Percentiles rank a stretch among this genome's conserved stretches.
These are phyloP conservation scores for Lithophane semibrunnea DNA, from an alignment of 2,888 invertebrate genomes.

Conservation along the genomic window DNA sequence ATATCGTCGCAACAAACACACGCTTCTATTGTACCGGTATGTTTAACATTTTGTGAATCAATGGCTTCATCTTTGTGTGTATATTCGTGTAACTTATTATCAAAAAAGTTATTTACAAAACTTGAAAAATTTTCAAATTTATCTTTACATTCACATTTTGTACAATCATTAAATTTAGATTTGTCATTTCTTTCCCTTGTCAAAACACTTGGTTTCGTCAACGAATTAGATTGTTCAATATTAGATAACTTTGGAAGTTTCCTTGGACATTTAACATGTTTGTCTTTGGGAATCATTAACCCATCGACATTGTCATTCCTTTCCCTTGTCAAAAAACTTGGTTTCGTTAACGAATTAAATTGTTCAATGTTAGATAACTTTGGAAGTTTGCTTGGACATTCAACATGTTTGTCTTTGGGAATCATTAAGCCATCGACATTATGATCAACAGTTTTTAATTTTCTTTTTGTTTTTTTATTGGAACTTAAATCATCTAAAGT, in stretches of 20 bases:
- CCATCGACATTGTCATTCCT: constrained; percentile 15
- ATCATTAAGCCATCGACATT: constrained; percentile 3
- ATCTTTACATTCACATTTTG: constrained; percentile 62
- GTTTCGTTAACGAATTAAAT: constrained; percentile 19
- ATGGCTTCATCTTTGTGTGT: constrained; percentile 64
- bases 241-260: constrained; percentile 25
- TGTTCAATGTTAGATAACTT: constrained; percentile 21
- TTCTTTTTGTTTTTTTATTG: constrained; percentile 41
- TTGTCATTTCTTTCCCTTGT: constrained; percentile 15
- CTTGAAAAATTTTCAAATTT: constrained; percentile 68
- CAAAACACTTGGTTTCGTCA: constrained; percentile 17
- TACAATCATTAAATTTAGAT: constrained; percentile 17
- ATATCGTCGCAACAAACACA: constrained; percentile 78
- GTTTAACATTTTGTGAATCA: constrained; percentile 67
- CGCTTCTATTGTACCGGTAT: constrained; percentile 54
- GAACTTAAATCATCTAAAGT: constrained; percentile 75
- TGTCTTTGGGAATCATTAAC: constrained; percentile 16
- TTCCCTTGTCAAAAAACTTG: constrained; percentile 5
- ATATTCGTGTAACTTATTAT: constrained; percentile 50
- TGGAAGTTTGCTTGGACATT: constrained; percentile 17
- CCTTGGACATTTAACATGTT: constrained; percentile 11
- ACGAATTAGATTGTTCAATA: constrained; percentile 17
- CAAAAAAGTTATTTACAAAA: constrained; percentile 53
- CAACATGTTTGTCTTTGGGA: constrained; percentile 23
- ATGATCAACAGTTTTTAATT: constrained; percentile 14